Percentiles rank a stretch among this genome's conserved stretches.
These are phyloP conservation scores for Halcyon leucocephala DNA, from an alignment of 2,797 vertebrate genomes.

Conservation along the genomic window DNA sequence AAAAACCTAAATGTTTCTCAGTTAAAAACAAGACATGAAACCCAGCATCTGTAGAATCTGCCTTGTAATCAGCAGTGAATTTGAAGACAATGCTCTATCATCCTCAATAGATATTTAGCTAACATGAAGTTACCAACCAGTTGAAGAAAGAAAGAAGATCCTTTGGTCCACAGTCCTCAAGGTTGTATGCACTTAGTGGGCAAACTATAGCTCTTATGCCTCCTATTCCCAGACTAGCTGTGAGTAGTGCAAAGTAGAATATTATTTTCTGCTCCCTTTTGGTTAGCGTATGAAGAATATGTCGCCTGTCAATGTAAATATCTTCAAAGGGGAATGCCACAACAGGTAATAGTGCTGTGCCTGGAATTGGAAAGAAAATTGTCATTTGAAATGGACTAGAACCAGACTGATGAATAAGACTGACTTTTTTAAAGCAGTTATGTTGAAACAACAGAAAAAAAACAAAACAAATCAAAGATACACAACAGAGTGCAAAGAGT, in stretches of 20 bases:
- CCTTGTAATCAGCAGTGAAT: neutral
- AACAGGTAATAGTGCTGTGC: constrained; percentile 87
- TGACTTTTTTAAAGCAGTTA: neutral
- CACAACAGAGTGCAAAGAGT: neutral
- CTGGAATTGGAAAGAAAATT: constrained; percentile 63
- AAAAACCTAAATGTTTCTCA: neutral
- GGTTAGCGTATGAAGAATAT: constrained; percentile 80
- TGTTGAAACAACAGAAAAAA: neutral
- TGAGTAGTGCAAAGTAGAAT: constrained; percentile 87
- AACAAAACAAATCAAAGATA: neutral
- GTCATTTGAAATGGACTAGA: neutral
- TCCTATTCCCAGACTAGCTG: constrained; percentile 87
- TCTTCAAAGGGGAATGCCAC: constrained; percentile 93
- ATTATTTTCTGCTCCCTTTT: constrained; percentile 83
- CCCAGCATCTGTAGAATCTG: neutral
- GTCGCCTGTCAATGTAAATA: constrained; percentile 84
- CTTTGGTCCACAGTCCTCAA: constrained; percentile 82
- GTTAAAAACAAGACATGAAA: neutral
- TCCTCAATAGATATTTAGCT: neutral
- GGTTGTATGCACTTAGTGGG: constrained; percentile 83
- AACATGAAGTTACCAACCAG: constrained; percentile 81
- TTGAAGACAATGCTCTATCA: neutral
- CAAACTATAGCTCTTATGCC: constrained; percentile 90
- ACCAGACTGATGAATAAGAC: neutral
- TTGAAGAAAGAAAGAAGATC: constrained; percentile 90